A percentile compares a stretch with the other conserved stretches of the same genome.
phyloP scores from a whole-genome alignment of 1,140 invertebrate species.

The Tachypleus tridentatus region DNA sequence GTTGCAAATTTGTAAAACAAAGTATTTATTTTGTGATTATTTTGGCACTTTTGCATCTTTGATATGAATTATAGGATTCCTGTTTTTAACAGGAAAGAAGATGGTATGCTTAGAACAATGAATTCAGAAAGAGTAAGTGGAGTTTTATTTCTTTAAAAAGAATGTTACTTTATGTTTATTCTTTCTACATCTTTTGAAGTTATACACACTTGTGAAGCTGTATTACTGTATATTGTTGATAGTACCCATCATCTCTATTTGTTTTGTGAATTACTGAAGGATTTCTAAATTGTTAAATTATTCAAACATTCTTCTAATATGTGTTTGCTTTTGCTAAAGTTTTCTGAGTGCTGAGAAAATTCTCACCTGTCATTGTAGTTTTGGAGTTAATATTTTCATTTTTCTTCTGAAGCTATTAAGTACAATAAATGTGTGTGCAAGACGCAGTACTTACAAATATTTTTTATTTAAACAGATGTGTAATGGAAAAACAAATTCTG shows the following conservation, averaged over 20 bases:
- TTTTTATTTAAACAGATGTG: background rate
- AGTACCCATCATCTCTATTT: background rate
- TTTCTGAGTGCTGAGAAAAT: no score
- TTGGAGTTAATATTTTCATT: background rate
- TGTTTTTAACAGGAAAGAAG: constrained; percentile 66
- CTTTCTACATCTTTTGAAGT: background rate
- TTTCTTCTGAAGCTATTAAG: background rate
- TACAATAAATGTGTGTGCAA: background rate
- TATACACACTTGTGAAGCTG: background rate
- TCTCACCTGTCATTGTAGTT: no score
- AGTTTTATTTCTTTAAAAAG: background rate
- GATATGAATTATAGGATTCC: constrained; percentile 6
- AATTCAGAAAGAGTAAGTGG: constrained; percentile 65
- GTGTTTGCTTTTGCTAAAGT: no score
- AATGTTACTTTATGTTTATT: background rate
- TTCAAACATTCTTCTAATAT: no score
- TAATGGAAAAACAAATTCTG: background rate
- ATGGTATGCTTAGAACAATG: constrained; percentile 93
- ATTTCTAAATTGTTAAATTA: no score
- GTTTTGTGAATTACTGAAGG: background rate
- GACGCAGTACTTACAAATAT: background rate
- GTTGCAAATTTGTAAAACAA: no score
- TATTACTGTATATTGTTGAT: background rate
- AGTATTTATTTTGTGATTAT: no score
- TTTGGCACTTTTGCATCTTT: no score